Evolutionary conservation across 2,888 invertebrate genomes (phyloP).

Genomic region (Pinctada fucata): DNA sequence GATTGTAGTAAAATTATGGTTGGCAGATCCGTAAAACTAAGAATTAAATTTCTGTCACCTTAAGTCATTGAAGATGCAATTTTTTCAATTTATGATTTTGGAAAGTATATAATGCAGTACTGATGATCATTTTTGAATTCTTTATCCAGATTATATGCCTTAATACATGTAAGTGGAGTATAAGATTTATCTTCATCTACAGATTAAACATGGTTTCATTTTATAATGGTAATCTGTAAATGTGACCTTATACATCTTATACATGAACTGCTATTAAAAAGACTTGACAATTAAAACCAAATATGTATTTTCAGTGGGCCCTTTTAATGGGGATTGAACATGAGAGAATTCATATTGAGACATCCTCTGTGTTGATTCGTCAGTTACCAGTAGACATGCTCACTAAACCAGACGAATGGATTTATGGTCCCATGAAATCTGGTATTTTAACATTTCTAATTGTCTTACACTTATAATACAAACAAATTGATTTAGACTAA

Average conservation of each 20-base stretch:
- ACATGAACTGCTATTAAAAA: too few species aligned
- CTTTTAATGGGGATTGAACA: conserved; percentile 76
- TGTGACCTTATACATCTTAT: too few species aligned
- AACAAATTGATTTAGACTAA: too few species aligned
- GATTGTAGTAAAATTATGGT: too few species aligned
- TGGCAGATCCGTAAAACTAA: too few species aligned
- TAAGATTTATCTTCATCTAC: not conserved
- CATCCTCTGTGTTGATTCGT: conserved; percentile 74
- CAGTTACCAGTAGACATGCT: conserved; percentile 73
- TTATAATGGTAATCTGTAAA: not conserved
- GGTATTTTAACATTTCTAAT: conserved; percentile 44
- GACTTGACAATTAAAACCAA: not conserved
- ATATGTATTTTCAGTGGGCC: conserved; percentile 67
- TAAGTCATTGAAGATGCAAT: too few species aligned
- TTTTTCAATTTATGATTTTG: too few species aligned
- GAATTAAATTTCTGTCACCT: too few species aligned
- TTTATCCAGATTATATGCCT: too few species aligned
- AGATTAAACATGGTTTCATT: not conserved
- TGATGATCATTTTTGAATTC: too few species aligned
- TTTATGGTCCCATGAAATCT: conserved; percentile 66
- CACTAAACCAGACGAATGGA: conserved; percentile 67
- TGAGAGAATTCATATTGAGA: conserved; percentile 75
- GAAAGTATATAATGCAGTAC: too few species aligned
- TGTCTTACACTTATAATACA: too few species aligned
- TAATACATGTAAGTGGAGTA: not conserved